phyloP scores from a whole-genome alignment of 2,113 vertebrate genomes.

The Penelope pileata region DNA sequence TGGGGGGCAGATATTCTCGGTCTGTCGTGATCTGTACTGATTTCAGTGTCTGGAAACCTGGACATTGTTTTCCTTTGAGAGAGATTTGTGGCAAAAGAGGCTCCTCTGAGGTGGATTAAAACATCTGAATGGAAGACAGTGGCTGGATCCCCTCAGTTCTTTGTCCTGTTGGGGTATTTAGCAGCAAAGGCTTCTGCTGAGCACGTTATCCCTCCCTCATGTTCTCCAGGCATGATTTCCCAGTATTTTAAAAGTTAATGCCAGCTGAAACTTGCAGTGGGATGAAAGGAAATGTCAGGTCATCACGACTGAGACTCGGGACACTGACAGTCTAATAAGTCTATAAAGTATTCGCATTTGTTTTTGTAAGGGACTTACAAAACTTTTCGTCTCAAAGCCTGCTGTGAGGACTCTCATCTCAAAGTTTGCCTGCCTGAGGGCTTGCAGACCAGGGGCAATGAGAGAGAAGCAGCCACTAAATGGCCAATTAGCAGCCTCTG shows the following conservation, averaged over 20 bases:
- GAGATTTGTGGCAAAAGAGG: not conserved
- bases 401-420: too few relatives aligned
- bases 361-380: too few relatives aligned
- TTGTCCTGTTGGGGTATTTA: not conserved
- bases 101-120: not conserved
- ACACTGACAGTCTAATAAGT: not conserved
- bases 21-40: not conserved
- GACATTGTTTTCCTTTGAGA: not conserved
- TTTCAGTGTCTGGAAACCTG: not conserved
- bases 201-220: fast-evolving
- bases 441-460: too few relatives aligned
- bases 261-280: not conserved
- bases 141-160: not conserved
- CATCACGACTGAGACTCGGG: not conserved
- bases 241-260: not conserved
- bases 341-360: not conserved
- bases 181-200: not conserved
- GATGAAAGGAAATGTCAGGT: not conserved
- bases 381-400: too few relatives aligned
- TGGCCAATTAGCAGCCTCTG: too few relatives aligned
- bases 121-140: fast-evolving
- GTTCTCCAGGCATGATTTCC: not conserved
- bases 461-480: too few relatives aligned
- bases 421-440: too few relatives aligned
- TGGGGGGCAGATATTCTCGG: not conserved